phyloP scores from a whole-genome alignment of 2,888 invertebrate species.

The Pyralis farinalis region DNA sequence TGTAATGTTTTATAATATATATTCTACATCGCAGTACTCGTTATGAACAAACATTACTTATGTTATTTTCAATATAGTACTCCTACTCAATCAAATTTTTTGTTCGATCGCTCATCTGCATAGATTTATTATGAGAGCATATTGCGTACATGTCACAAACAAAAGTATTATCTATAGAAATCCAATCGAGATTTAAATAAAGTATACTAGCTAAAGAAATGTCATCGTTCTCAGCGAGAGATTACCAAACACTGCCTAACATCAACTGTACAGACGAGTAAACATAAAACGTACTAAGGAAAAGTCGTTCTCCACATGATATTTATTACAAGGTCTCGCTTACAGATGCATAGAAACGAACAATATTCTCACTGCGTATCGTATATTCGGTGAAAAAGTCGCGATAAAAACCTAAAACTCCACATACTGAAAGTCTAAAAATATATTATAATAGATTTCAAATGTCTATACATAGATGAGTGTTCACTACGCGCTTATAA shows the following conservation, averaged over 20 bases:
- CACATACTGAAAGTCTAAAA: conserved; percentile 79
- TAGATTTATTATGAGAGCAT: conserved; percentile 59
- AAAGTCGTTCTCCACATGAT: conserved; percentile 56
- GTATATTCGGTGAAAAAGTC: conserved; percentile 73
- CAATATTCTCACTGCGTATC: conserved; percentile 66
- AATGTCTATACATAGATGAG: conserved; percentile 79
- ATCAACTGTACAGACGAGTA: conserved; percentile 74
- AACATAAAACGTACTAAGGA: conserved; percentile 56
- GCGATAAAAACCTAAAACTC: conserved; percentile 75
- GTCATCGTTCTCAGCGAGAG: conserved; percentile 63
- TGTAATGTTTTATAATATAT: conserved; percentile 72
- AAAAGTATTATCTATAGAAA: conserved; percentile 67
- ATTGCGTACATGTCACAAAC: conserved; percentile 58
- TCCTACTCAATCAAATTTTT: conserved; percentile 70
- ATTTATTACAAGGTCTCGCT: conserved; percentile 67
- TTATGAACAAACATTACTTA: conserved; percentile 79
- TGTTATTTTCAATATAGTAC: conserved; percentile 71
- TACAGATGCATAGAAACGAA: conserved; percentile 67
- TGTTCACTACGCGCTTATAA: conserved; percentile 65
- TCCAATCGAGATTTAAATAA: conserved; percentile 73
- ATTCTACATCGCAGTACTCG: conserved; percentile 78
- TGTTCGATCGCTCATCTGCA: conserved; percentile 62
- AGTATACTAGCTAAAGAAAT: conserved; percentile 73
- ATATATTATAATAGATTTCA: conserved; percentile 79
- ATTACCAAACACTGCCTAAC: conserved; percentile 67